A percentile compares a stretch with the other conserved stretches of the same genome.
Conservation (phyloP, 2,113 vertebrate species). For the Potamarius usumacintae region DNA sequence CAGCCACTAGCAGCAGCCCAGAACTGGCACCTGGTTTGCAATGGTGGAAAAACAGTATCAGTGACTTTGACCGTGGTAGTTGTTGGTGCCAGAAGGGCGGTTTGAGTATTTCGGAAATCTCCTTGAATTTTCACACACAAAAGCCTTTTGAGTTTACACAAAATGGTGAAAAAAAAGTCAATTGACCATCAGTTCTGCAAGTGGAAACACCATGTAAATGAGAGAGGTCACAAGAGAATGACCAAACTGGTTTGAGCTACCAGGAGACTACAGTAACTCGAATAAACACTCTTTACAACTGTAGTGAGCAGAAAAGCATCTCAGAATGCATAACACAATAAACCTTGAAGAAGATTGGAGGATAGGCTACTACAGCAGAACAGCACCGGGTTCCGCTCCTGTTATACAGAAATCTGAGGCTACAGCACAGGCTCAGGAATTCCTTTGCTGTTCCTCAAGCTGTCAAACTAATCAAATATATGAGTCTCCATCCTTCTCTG, state of each 20-base stretch:
- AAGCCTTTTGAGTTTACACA: not conserved
- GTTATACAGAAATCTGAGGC: not conserved
- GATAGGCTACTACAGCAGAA: not conserved
- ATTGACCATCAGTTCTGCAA: not conserved
- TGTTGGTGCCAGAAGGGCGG: not conserved
- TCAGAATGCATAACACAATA: not conserved
- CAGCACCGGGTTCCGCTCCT: not conserved
- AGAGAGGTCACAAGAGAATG: not conserved
- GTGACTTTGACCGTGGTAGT: not conserved
- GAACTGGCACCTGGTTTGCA: no score
- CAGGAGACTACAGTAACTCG: not conserved
- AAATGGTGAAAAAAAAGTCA: not conserved
- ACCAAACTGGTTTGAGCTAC: not conserved
- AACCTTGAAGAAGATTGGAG: not conserved
- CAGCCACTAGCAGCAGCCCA: no score
- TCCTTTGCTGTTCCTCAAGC: slow-evolving; percentile 14
- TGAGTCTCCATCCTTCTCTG: slow-evolving; percentile 3
- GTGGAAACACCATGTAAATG: not conserved
- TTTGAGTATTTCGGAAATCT: not conserved
- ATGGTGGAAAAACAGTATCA: no score
- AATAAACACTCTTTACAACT: not conserved
- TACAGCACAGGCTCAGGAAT: not conserved
- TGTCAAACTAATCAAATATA: slow-evolving; percentile 24
- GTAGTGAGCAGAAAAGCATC: not conserved
- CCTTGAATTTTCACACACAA: not conserved